Evolutionary conservation across 2,888 invertebrate species (phyloP).

Genomic region (Leucozona laternaria): DNA sequence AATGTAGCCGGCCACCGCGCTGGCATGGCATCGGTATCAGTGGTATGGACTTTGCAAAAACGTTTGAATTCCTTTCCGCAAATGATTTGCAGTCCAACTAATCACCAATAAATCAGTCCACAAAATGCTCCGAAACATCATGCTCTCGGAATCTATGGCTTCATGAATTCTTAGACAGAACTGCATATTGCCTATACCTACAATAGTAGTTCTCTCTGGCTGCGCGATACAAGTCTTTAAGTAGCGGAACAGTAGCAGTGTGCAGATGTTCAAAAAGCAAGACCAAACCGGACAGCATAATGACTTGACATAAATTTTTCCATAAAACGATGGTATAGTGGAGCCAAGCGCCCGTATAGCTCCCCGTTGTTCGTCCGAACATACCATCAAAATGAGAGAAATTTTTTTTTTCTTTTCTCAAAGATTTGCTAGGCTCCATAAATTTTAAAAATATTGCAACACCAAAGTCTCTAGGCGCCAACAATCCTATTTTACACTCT

Average conservation of each 20-base stretch:
- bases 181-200: constrained; percentile 55
- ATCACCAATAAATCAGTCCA: constrained; percentile 71
- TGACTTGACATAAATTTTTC: constrained; percentile 73
- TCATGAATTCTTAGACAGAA: constrained; percentile 60
- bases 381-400: constrained; percentile 14
- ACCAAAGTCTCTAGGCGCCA: constrained; percentile 46
- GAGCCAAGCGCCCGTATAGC: neutral
- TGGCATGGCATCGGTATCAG: no score
- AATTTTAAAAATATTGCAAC: constrained; percentile 70
- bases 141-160: constrained; percentile 53
- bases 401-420: constrained; percentile 16
- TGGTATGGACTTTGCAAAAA: neutral
- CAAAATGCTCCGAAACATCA: constrained; percentile 27
- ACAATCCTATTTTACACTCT: constrained; percentile 22
- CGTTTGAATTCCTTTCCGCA: constrained; percentile 23
- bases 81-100: constrained; percentile 63
- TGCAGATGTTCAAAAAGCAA: constrained; percentile 44
- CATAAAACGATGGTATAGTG: constrained; percentile 47
- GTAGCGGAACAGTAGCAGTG: constrained; percentile 23
- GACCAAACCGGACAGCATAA: constrained; percentile 67
- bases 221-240: constrained; percentile 43
- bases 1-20: no score
- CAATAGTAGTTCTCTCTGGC: constrained; percentile 5
- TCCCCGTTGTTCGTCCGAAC: neutral
- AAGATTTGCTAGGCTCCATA: constrained; percentile 55